These are phyloP conservation scores for Nycteola revayana DNA, from an alignment of 2,888 invertebrate species.

Conservation along the genomic window DNA sequence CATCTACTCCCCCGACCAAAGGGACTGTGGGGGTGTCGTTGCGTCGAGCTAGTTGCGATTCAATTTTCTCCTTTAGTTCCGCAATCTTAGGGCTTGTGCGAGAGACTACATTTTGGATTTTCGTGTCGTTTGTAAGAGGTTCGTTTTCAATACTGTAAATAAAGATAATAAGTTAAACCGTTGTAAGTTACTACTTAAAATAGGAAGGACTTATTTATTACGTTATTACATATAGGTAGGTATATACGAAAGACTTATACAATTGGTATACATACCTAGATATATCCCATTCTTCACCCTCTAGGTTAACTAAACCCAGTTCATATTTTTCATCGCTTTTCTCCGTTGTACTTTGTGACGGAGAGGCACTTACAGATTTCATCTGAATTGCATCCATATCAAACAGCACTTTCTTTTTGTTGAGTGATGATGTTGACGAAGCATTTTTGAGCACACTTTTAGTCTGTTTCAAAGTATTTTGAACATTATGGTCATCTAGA, in stretches of 20 bases:
- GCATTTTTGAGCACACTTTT: conserved; percentile 83
- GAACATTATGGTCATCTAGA: conserved; percentile 46
- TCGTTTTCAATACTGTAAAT: conserved; percentile 72
- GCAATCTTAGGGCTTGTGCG: conserved; percentile 79
- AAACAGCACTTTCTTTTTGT: conserved; percentile 85
- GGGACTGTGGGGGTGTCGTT: conserved; percentile 54
- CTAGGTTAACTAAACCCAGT: conserved; percentile 62
- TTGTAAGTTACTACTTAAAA: too few relatives aligned
- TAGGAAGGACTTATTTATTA: background rate
- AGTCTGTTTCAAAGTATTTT: conserved; percentile 50
- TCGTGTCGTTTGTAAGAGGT: conserved; percentile 52
- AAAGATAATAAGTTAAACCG: too few relatives aligned
- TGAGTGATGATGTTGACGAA: conserved; percentile 76
- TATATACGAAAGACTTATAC: too few relatives aligned
- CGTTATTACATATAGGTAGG: too few relatives aligned
- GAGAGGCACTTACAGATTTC: conserved; percentile 77
- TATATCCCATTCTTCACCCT: conserved; percentile 78
- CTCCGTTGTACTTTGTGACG: conserved; percentile 73
- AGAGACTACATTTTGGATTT: conserved; percentile 65
- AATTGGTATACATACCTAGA: conserved; percentile 81
- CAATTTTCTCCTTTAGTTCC: conserved; percentile 79
- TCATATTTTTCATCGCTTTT: conserved; percentile 66
- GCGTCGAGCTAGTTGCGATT: conserved; percentile 74
- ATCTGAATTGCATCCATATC: conserved; percentile 82
- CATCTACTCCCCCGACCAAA: conserved; percentile 62